A percentile compares a stretch with the other conserved stretches of the same genome.
These are phyloP conservation scores for Myotis daubentonii DNA, from an alignment of 2,797 vertebrate species.

Conservation along the genomic window DNA sequence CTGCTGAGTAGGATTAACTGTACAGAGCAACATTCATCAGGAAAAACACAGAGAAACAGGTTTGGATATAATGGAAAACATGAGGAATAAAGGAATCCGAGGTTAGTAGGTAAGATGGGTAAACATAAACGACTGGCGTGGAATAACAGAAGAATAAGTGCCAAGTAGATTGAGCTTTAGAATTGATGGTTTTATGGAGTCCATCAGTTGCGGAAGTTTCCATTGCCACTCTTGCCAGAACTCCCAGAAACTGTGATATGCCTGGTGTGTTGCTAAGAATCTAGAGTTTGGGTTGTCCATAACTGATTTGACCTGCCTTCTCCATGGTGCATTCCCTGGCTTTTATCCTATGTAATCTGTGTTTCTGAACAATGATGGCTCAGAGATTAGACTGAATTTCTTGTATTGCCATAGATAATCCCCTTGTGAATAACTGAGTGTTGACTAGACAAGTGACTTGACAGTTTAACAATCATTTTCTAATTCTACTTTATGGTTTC, in stretches of 20 bases:
- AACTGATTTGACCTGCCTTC: neutral
- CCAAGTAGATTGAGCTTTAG: neutral
- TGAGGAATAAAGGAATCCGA: neutral
- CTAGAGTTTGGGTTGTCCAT: neutral
- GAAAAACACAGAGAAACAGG: neutral
- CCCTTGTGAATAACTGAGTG: constrained; percentile 70
- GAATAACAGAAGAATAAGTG: neutral
- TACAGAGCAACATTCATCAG: neutral
- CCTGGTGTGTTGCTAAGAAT: neutral
- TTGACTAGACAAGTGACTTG: constrained; percentile 67
- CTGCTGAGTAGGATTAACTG: neutral
- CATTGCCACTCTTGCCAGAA: neutral
- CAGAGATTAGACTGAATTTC: constrained; percentile 47
- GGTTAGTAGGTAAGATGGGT: neutral
- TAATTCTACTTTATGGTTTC: constrained; percentile 75
- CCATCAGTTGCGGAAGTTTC: neutral
- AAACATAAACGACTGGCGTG: neutral
- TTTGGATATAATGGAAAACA: neutral
- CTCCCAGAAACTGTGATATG: neutral
- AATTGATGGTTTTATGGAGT: neutral
- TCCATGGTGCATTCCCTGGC: neutral
- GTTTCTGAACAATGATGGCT: constrained; percentile 35
- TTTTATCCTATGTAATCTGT: constrained; percentile 37
- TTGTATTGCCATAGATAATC: constrained; percentile 60
- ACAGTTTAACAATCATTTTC: constrained; percentile 77